Percentiles rank a stretch among this genome's conserved stretches.
phyloP scores from a whole-genome alignment of 2,888 invertebrate genomes.

The Agonum fuliginosum region DNA sequence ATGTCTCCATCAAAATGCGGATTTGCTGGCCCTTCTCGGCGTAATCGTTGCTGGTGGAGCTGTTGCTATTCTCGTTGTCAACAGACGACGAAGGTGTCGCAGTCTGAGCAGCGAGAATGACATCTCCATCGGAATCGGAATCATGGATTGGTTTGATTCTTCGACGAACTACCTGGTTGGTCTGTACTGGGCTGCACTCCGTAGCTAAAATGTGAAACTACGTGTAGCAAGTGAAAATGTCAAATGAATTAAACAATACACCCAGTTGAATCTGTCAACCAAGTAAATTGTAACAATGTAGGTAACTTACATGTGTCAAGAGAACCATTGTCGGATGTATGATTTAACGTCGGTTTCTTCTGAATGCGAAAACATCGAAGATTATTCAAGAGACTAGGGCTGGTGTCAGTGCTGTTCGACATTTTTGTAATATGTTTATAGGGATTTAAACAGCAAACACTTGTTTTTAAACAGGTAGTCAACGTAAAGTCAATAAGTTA shows the following conservation, averaged over 20 bases:
- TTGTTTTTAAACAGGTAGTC: constrained; percentile 54
- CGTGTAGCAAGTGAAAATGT: not conserved
- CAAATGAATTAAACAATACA: not conserved
- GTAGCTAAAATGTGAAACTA: constrained; percentile 65
- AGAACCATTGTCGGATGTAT: constrained; percentile 68
- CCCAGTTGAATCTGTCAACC: not conserved
- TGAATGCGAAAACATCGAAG: constrained; percentile 82
- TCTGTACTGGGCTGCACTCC: constrained; percentile 61
- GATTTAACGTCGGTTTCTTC: constrained; percentile 74
- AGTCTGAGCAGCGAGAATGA: constrained; percentile 53
- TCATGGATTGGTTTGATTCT: constrained; percentile 70
- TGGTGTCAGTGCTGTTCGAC: constrained; percentile 69
- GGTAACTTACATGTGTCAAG: constrained; percentile 66
- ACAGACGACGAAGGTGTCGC: constrained; percentile 51
- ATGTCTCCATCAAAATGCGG: constrained; percentile 79
- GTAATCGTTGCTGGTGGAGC: constrained; percentile 48
- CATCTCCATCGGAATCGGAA: constrained; percentile 71
- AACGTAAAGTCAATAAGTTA: constrained; percentile 37
- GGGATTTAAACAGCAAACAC: constrained; percentile 30
- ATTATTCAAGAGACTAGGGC: constrained; percentile 78
- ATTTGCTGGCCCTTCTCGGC: constrained; percentile 77
- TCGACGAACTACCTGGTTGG: constrained; percentile 55
- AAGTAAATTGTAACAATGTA: constrained; percentile 8
- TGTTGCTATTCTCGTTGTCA: constrained; percentile 51
- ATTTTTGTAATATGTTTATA: constrained; percentile 30